phyloP scores from a whole-genome alignment of 2,888 invertebrate genomes.

The Ecdyonurus torrentis region DNA sequence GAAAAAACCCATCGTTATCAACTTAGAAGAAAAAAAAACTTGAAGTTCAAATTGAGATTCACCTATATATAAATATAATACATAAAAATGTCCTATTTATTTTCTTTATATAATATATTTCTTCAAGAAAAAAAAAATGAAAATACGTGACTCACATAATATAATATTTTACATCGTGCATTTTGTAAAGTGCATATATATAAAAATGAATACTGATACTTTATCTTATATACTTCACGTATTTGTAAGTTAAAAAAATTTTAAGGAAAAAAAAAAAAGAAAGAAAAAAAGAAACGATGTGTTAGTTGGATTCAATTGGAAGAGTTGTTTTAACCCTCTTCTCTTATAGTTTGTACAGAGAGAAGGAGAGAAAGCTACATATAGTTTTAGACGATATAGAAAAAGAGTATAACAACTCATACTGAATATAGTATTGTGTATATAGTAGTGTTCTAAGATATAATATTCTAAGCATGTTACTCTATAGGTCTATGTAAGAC shows the following conservation, averaged over 20 bases:
- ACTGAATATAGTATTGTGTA: no score
- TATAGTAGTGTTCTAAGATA: no score
- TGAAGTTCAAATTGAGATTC: no score
- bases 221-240: background rate
- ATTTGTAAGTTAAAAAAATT: no score
- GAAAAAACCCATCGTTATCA: slow-evolving; percentile 2
- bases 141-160: background rate
- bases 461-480: background rate
- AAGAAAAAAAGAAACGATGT: no score
- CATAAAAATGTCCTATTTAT: background rate
- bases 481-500: background rate
- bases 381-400: no score
- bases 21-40: background rate
- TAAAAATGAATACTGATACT: background rate
- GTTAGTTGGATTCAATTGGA: no score
- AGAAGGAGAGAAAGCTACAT: no score
- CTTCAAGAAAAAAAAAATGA: background rate
- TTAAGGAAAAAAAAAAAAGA: no score
- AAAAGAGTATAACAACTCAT: no score
- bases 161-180: background rate
- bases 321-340: no score
- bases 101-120: background rate
- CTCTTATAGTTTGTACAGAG: no score
- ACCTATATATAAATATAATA: background rate
- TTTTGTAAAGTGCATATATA: background rate